phyloP scores from a whole-genome alignment of 2,888 invertebrate species.

The Sinohyriopsis cumingii region DNA sequence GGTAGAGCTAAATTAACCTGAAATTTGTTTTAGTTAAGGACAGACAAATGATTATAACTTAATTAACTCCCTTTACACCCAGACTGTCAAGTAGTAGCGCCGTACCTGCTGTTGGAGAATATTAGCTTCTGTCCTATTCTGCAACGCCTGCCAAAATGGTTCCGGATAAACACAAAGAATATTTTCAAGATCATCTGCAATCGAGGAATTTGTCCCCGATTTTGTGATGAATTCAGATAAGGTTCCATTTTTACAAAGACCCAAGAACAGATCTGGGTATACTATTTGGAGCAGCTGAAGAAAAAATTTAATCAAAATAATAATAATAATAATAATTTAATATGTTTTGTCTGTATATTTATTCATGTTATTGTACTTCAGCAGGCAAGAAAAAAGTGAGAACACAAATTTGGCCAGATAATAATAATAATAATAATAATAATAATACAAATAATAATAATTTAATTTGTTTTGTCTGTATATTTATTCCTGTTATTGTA shows the following conservation, averaged over 20 bases:
- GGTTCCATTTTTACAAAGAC: constrained; percentile 23
- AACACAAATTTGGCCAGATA: too few relatives aligned
- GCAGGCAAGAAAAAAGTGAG: too few relatives aligned
- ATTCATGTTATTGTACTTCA: too few relatives aligned
- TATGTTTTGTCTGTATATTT: too few relatives aligned
- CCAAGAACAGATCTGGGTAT: constrained; percentile 19
- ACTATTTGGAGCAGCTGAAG: constrained; percentile 25
- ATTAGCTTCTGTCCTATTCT: constrained; percentile 22
- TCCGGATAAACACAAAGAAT: constrained; percentile 37
- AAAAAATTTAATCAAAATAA: background rate
- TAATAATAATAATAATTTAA: too few relatives aligned
- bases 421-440: too few relatives aligned
- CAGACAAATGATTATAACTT: background rate
- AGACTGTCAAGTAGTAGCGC: background rate
- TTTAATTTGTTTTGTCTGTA: too few relatives aligned
- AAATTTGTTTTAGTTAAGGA: too few relatives aligned
- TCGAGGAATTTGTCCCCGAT: constrained; percentile 1
- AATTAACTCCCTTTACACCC: background rate
- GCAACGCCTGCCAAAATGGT: constrained; percentile 14
- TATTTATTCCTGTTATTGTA: too few relatives aligned
- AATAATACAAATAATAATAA: too few relatives aligned
- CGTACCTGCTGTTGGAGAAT: constrained; percentile 28
- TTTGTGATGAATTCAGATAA: constrained; percentile 30
- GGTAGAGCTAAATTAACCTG: too few relatives aligned
- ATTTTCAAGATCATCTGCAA: constrained; percentile 22